Evolutionary conservation across 2,797 vertebrate genomes (phyloP), one percentile per base, ranked within the genome.

Genomic region (Platalea minor): DNA sequence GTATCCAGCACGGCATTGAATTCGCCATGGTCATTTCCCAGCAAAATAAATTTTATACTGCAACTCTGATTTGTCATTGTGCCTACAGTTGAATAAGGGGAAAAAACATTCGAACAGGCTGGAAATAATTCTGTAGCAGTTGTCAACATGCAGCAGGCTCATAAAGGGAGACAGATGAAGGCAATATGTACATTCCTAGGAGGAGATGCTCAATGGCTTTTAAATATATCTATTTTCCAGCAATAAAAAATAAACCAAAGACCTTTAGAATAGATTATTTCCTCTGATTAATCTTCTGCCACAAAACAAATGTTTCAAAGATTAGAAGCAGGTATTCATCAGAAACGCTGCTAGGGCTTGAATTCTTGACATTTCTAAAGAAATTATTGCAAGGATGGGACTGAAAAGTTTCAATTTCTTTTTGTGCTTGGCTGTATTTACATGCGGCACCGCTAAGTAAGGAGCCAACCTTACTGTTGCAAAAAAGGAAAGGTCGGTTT

Each of bases 51-150:
- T 85, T 92, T 85, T 50, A 80, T 65, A 61, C 46, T 0, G 5
- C 84, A 91, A 64, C 64, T 93, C 80, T 69, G 77, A 94, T 87
- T 85, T 95, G 88, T 85, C 88, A 83, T 43, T 77, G 45, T 89
- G 60, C 48, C 81, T 91, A 69, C 65, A 91, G 75, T 9, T 81
- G 86, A 94, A 69, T 48, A 91, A 85, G 24, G 25, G 61, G 26
- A 5, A 76, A 86, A 93, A 72, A 2, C 37, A 88, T 48, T 69
- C 6, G 5, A 72, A 76, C 21, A 75, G 61, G 50, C 46, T 88
- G 85, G 84, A 88, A 96, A 80, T 85, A 95, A 95, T 92, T 89
- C 75, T 63, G 37, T 33, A 80, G 60, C 46, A 88, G 41, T 88
- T 94, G 64, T 82, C 89, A 86, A 89, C 45, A 61, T 9, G 48